phyloP scores from a whole-genome alignment of 1,140 invertebrate genomes.

The Drosophila fuyamai region DNA sequence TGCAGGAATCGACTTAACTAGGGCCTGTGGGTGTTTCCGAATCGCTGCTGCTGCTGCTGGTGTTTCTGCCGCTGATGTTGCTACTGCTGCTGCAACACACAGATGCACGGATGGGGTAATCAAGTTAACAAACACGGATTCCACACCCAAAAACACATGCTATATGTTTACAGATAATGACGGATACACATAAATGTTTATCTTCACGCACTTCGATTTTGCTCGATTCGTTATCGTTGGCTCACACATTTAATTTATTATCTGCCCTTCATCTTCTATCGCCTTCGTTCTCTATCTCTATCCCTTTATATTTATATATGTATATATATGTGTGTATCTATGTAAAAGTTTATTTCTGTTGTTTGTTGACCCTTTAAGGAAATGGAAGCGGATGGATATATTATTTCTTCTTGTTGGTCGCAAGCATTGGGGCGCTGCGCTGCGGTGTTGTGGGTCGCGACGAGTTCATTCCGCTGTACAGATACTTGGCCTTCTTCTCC shows the following conservation, averaged over 20 bases:
- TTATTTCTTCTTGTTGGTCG: constrained; percentile 92
- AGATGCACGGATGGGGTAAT: constrained; percentile 36
- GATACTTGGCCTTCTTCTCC: constrained; percentile 99
- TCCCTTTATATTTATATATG: constrained; percentile 34
- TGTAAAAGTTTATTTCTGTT: constrained; percentile 72
- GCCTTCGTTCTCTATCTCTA: constrained; percentile 18
- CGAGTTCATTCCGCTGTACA: constrained; percentile 94
- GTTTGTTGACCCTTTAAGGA: constrained; percentile 83
- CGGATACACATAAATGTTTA: constrained; percentile 20
- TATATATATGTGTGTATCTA: constrained; percentile 54
- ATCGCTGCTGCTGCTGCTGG: not conserved
- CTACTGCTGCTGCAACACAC: constrained; percentile 19
- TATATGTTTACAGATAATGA: constrained; percentile 26
- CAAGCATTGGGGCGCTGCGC: constrained; percentile 88
- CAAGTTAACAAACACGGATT: constrained; percentile 29
- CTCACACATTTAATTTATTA: constrained; percentile 11
- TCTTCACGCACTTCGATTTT: constrained; percentile 7
- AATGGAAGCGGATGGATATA: constrained; percentile 85
- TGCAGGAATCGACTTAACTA: constrained; percentile 22
- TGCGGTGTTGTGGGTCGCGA: constrained; percentile 95
- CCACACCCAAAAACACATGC: constrained; percentile 25
- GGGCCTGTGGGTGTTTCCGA: constrained; percentile 1
- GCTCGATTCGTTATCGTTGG: constrained; percentile 6
- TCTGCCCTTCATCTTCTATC: constrained; percentile 14
- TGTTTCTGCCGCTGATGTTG: too few species aligned